These are phyloP conservation scores for Marronus borbonicus DNA, from an alignment of 2,888 invertebrate species.

Conservation along the genomic window DNA sequence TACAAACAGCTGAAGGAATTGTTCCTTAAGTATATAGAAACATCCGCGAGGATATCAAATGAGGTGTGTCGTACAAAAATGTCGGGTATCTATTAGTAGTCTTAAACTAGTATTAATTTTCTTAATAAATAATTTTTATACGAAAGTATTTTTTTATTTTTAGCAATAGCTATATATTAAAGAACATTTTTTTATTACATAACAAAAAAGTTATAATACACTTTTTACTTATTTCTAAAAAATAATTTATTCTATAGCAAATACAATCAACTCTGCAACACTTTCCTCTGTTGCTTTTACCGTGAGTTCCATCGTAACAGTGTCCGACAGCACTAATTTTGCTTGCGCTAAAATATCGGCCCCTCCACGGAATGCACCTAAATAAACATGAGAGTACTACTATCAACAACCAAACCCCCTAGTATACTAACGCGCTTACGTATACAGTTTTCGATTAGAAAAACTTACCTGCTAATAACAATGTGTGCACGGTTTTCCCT, in stretches of 20 bases:
- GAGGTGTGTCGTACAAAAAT: slow-evolving; percentile 71
- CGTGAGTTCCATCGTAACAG: slow-evolving; percentile 95
- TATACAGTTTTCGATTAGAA: too few species aligned
- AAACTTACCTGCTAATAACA: slow-evolving; percentile 81
- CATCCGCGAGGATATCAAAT: slow-evolving; percentile 78
- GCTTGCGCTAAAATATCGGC: slow-evolving; percentile 91
- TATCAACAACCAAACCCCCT: too few species aligned
- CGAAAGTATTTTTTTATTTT: not conserved
- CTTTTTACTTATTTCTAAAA: slow-evolving; percentile 15
- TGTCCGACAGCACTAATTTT: slow-evolving; percentile 84
- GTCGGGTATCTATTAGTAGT: slow-evolving; percentile 8
- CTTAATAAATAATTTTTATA: slow-evolving; percentile 24
- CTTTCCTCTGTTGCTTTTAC: slow-evolving; percentile 89
- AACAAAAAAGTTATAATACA: slow-evolving; percentile 5
- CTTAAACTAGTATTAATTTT: not conserved
- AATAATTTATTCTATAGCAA: slow-evolving; percentile 82
- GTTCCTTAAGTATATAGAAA: slow-evolving; percentile 77
- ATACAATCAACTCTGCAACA: slow-evolving; percentile 89
- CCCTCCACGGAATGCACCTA: slow-evolving; percentile 91
- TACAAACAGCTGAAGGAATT: slow-evolving; percentile 76
- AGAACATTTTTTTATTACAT: slow-evolving; percentile 1
- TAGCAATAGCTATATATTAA: not conserved
- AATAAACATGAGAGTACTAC: not conserved
- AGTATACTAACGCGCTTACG: too few species aligned
- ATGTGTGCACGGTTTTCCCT: slow-evolving; percentile 86